Percentiles rank a stretch among this genome's conserved stretches.
Evolutionary conservation across 1,140 invertebrate species (phyloP).

Genomic region (Zaprionus camerounensis): DNA sequence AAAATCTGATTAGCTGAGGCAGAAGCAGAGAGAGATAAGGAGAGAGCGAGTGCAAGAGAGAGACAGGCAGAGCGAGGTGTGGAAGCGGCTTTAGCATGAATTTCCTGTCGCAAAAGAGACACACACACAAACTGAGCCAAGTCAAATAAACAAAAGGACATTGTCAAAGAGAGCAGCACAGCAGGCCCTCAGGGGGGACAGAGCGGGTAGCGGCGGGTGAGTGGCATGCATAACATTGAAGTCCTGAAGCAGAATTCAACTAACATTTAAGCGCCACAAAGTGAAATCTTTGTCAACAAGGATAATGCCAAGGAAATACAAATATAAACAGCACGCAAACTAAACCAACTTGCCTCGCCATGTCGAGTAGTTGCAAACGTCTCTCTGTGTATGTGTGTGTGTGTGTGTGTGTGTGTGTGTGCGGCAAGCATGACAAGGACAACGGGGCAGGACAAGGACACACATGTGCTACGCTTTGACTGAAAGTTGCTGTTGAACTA

Average conservation of each 20-base stretch:
- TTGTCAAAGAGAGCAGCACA: conserved; percentile 76
- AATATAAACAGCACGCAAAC: conserved; percentile 82
- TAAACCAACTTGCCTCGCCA: conserved; percentile 67
- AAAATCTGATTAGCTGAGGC: conserved; percentile 28
- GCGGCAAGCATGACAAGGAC: conserved; percentile 67
- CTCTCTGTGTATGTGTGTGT: conserved; percentile 16
- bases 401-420: conserved; percentile 22
- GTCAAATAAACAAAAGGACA: conserved; percentile 77
- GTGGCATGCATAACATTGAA: conserved; percentile 41
- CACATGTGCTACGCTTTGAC: conserved; percentile 65
- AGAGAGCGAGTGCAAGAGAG: not conserved
- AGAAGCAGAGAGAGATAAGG: not conserved
- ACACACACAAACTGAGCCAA: conserved; percentile 34
- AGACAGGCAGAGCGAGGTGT: not conserved
- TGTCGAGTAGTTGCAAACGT: conserved; percentile 45
- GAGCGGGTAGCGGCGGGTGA: not conserved
- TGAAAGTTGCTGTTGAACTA: conserved; percentile 65
- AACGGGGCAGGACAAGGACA: conserved; percentile 63
- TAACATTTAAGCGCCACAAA: conserved; percentile 82
- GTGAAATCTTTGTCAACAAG: conserved; percentile 83
- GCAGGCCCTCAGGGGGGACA: not conserved
- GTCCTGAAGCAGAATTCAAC: conserved; percentile 73
- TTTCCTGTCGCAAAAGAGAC: conserved; percentile 41
- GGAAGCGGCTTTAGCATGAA: conserved; percentile 54
- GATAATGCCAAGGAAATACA: conserved; percentile 83